A percentile compares a stretch with the other conserved stretches of the same genome.
These are phyloP conservation scores for Ophion costatus DNA, from an alignment of 2,888 invertebrate species.

Conservation along the genomic window DNA sequence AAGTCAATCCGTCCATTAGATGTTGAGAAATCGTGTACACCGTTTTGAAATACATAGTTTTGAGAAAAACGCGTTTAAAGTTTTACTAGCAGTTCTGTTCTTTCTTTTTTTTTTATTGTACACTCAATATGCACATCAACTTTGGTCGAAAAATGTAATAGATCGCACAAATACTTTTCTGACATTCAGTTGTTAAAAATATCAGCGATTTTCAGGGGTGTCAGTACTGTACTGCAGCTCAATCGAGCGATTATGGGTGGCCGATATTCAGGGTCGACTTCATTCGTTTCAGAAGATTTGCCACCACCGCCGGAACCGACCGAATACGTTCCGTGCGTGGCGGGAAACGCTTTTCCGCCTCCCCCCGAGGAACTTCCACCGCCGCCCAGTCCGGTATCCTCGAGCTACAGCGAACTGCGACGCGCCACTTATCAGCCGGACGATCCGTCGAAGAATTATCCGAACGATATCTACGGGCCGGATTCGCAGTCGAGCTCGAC, in stretches of 20 bases:
- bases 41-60: no score
- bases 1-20: no score
- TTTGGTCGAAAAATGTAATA: background rate
- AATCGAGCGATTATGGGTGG: background rate
- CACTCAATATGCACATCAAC: background rate
- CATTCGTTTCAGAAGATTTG: conserved; percentile 84
- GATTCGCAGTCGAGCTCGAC: conserved; percentile 89
- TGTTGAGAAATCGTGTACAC: no score
- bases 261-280: background rate
- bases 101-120: no score
- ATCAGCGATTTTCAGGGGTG: no score
- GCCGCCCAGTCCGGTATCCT: conserved; percentile 95
- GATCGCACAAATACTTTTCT: no score
- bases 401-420: conserved; percentile 94
- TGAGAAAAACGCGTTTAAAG: no score
- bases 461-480: conserved; percentile 87
- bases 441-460: conserved; percentile 81
- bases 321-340: conserved; percentile 81
- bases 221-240: background rate
- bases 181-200: no score
- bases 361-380: conserved; percentile 89
- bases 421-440: conserved; percentile 90
- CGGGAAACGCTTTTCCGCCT: conserved; percentile 82
- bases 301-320: conserved; percentile 86
- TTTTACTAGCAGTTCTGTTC: no score